A percentile compares a stretch with the other conserved stretches of the same genome.
Conservation (phyloP, 2,797 vertebrate species). For the Macropus fuliginosus region DNA sequence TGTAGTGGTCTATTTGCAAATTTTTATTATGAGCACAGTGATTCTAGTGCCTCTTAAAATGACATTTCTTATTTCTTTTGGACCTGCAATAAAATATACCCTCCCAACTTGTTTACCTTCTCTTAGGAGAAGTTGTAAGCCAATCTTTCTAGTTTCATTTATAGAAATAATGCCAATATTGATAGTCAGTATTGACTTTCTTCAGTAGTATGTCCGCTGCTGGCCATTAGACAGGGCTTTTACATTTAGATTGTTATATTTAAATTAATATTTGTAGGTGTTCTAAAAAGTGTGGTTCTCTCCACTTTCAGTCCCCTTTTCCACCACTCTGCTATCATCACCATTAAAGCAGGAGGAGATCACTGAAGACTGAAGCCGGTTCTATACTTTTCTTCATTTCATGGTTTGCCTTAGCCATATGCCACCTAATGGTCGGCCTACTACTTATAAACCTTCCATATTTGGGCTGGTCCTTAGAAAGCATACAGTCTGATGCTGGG, state of each 20-base stretch:
- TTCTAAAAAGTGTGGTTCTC: background rate
- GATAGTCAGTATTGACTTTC: background rate
- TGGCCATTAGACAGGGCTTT: background rate
- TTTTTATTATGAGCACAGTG: background rate
- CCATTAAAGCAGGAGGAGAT: background rate
- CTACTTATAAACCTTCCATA: background rate
- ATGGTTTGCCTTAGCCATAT: background rate
- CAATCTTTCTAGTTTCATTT: background rate
- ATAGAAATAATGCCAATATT: background rate
- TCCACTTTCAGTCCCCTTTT: background rate
- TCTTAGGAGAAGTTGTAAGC: background rate
- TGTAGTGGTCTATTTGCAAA: background rate
- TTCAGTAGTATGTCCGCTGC: background rate
- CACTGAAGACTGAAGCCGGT: background rate
- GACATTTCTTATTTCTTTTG: background rate
- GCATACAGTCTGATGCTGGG: background rate
- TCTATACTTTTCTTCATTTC: background rate
- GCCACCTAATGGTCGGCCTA: background rate
- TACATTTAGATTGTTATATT: background rate
- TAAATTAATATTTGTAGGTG: background rate
- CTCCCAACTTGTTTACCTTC: background rate
- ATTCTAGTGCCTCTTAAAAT: background rate
- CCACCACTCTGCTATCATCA: background rate
- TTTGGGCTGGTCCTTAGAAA: background rate
- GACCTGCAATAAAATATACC: background rate